phyloP scores from a whole-genome alignment of 2,797 vertebrate genomes.

The Diplodus puntazzo region DNA sequence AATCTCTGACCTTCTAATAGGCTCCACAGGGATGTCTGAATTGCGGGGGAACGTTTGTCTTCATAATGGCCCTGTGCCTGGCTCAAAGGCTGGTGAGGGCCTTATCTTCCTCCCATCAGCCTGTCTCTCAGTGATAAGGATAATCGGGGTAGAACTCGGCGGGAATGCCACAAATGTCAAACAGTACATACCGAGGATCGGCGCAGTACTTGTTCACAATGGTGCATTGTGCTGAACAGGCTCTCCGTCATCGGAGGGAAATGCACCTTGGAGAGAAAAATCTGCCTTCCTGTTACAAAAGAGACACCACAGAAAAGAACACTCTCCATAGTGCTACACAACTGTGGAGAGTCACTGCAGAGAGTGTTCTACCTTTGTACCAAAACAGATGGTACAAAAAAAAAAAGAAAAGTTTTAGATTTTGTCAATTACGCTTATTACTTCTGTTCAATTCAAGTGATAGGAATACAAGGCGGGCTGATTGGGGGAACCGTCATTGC shows the following conservation, averaged over 20 bases:
- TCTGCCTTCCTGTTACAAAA: slow-evolving; percentile 35
- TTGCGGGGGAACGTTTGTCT: slow-evolving; percentile 47
- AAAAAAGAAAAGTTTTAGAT: not conserved
- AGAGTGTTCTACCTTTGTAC: no score
- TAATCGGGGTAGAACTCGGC: slow-evolving; percentile 61
- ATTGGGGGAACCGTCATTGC: not conserved
- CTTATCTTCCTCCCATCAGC: slow-evolving; percentile 69
- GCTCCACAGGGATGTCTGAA: slow-evolving; percentile 60
- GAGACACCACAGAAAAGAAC: not conserved
- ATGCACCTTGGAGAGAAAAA: slow-evolving; percentile 51
- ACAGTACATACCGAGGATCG: slow-evolving; percentile 58
- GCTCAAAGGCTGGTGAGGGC: slow-evolving; percentile 52
- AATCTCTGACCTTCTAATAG: slow-evolving; percentile 71
- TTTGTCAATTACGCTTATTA: not conserved
- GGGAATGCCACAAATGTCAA: slow-evolving; percentile 74
- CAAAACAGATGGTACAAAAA: not conserved
- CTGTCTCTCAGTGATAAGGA: slow-evolving; percentile 76
- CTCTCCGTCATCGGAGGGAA: slow-evolving; percentile 43
- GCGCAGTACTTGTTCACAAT: slow-evolving; percentile 60
- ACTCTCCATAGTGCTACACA: not conserved
- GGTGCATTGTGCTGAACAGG: slow-evolving; percentile 60
- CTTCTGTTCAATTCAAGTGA: not conserved
- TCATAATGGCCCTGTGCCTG: slow-evolving; percentile 41
- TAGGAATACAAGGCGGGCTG: not conserved
- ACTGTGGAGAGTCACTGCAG: no score